Percentiles rank a stretch among this genome's conserved stretches.
phyloP scores from a whole-genome alignment of 2,888 invertebrate genomes.

The Artemia sp. region DNA sequence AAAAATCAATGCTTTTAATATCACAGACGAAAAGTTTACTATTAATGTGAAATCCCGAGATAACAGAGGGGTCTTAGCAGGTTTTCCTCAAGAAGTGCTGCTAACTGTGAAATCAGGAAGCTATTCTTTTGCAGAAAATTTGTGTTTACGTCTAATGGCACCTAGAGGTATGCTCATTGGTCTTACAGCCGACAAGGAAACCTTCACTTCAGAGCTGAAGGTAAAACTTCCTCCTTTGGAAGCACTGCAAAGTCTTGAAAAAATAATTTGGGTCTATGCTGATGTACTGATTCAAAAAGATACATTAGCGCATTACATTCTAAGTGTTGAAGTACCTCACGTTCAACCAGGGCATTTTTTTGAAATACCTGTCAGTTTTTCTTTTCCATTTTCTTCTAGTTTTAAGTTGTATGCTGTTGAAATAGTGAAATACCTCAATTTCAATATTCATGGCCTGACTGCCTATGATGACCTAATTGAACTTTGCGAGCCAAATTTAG shows the following conservation, averaged over 20 bases:
- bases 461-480: not conserved
- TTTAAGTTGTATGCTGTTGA: conserved; percentile 69
- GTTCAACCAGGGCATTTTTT: conserved; percentile 19
- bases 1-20: not conserved
- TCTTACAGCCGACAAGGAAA: not conserved
- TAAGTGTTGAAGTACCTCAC: conserved; percentile 4
- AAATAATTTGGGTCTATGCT: not conserved
- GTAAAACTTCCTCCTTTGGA: not conserved
- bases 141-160: not conserved
- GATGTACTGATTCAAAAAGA: conserved; percentile 2
- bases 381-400: conserved; percentile 59
- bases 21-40: conserved; percentile 9
- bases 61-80: not conserved
- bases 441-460: conserved; percentile 39
- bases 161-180: not conserved
- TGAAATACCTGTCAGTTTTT: conserved; percentile 58
- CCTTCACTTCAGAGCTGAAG: not conserved
- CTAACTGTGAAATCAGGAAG: conserved; percentile 1
- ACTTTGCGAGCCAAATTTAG: conserved; percentile 7
- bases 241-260: not conserved
- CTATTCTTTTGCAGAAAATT: not conserved
- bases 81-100: not conserved
- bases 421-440: conserved; percentile 66
- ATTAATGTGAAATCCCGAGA: not conserved
- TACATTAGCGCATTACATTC: not conserved